Percentiles rank a stretch among this genome's conserved stretches.
These are phyloP conservation scores for Heliconius charithonia DNA, from an alignment of 2,888 invertebrate genomes.

Conservation along the genomic window DNA sequence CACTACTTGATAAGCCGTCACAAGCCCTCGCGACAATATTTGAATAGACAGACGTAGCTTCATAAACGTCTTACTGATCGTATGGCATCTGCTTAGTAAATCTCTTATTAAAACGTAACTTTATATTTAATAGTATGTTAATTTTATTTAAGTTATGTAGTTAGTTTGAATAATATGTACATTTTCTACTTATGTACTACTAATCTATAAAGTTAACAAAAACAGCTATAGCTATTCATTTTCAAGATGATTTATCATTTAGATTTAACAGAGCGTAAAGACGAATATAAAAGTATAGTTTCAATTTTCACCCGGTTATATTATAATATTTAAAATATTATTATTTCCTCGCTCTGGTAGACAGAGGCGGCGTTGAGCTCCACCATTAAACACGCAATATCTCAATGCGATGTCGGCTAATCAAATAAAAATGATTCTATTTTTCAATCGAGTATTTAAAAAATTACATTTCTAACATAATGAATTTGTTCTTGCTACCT, in stretches of 20 bases:
- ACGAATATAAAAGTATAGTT: too few relatives aligned
- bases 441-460: background rate
- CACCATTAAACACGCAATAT: too few relatives aligned
- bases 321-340: background rate
- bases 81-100: conserved; percentile 5
- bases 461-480: too few relatives aligned
- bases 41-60: conserved; percentile 49
- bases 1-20: conserved; percentile 41
- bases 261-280: too few relatives aligned
- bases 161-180: background rate
- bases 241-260: too few relatives aligned
- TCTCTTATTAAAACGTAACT: conserved; percentile 12
- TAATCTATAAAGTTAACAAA: too few relatives aligned
- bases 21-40: conserved; percentile 50
- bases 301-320: too few relatives aligned
- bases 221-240: too few relatives aligned
- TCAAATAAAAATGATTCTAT: background rate
- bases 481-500: too few relatives aligned
- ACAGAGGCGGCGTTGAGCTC: too few relatives aligned
- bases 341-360: background rate
- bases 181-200: too few relatives aligned
- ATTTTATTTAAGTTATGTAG: background rate
- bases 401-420: background rate
- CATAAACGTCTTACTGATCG: conserved; percentile 43
- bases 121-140: background rate